phyloP scores from a whole-genome alignment of 2,888 invertebrate genomes.

The Eupithecia vulgata region DNA sequence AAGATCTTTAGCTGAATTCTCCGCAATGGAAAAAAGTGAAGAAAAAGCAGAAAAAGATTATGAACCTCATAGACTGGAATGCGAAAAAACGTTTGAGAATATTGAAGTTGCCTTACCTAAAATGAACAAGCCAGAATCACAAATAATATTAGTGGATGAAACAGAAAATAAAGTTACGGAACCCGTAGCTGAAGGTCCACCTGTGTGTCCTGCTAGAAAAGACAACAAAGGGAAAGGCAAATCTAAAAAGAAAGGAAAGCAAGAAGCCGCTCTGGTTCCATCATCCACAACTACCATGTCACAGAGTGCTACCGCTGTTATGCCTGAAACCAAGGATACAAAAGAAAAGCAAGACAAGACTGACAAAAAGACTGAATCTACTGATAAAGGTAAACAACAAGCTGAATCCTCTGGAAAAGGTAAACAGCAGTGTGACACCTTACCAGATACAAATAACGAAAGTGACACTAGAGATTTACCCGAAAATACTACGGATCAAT shows the following conservation, averaged over 20 bases:
- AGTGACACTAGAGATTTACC: slow-evolving; percentile 1
- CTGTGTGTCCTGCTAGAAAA: slow-evolving; percentile 65
- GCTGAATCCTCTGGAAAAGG: slow-evolving; percentile 54
- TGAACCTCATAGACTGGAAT: slow-evolving; percentile 37
- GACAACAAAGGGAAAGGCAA: slow-evolving; percentile 73
- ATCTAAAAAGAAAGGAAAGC: slow-evolving; percentile 69
- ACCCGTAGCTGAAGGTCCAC: slow-evolving; percentile 42
- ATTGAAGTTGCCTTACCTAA: slow-evolving; percentile 20
- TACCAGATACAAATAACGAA: slow-evolving; percentile 30
- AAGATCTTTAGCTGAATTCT: slow-evolving; percentile 73
- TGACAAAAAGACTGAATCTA: slow-evolving; percentile 52
- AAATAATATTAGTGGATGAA: not conserved
- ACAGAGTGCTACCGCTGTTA: slow-evolving; percentile 29
- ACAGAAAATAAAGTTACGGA: slow-evolving; percentile 24
- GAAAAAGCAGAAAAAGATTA: slow-evolving; percentile 54
- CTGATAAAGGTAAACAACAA: slow-evolving; percentile 41
- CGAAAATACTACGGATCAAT: slow-evolving; percentile 29
- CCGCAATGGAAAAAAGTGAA: slow-evolving; percentile 67
- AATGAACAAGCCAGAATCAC: slow-evolving; percentile 1
- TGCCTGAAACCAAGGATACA: slow-evolving; percentile 45
- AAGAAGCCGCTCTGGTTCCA: slow-evolving; percentile 48
- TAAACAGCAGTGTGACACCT: slow-evolving; percentile 59
- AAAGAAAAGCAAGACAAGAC: slow-evolving; percentile 55
- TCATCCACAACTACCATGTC: slow-evolving; percentile 32
- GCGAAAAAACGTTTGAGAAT: slow-evolving; percentile 33